Evolutionary conservation across 2,113 vertebrate genomes (phyloP).

Genomic region (Takifugu bimaculatus): DNA sequence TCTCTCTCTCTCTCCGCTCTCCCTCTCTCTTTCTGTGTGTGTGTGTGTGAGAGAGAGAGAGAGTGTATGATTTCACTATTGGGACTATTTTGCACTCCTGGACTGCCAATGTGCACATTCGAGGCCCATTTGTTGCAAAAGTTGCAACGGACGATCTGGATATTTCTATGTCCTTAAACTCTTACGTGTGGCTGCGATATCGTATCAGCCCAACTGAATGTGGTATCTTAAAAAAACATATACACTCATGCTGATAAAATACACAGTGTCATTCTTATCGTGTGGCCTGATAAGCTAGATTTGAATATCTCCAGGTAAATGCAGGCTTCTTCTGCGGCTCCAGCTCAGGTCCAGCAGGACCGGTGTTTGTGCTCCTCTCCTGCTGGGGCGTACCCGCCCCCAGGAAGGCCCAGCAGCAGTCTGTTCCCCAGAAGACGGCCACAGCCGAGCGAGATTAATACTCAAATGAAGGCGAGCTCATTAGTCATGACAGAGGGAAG

Average conservation of each 20-base stretch:
- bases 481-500: constrained; percentile 72
- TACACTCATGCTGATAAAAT: too few relatives aligned
- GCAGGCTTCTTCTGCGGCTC: constrained; percentile 19
- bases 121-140: constrained; percentile 42
- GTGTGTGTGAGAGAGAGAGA: not conserved
- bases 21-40: not conserved
- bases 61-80: constrained; percentile 64
- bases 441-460: constrained; percentile 70
- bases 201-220: not conserved
- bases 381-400: constrained; percentile 67
- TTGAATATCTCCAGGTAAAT: too few relatives aligned
- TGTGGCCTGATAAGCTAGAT: too few relatives aligned
- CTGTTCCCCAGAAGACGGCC: constrained; percentile 61
- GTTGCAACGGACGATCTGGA: constrained; percentile 46
- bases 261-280: too few relatives aligned
- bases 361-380: constrained; percentile 62
- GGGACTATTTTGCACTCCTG: constrained; percentile 59
- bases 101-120: constrained; percentile 55
- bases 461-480: constrained; percentile 68
- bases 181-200: not conserved
- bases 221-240: not conserved
- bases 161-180: constrained; percentile 34
- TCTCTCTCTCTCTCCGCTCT: constrained; percentile 28
- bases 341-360: constrained; percentile 41
- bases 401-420: constrained; percentile 55